phyloP scores from a whole-genome alignment of 2,113 vertebrate genomes.

The Hyla sarda region DNA sequence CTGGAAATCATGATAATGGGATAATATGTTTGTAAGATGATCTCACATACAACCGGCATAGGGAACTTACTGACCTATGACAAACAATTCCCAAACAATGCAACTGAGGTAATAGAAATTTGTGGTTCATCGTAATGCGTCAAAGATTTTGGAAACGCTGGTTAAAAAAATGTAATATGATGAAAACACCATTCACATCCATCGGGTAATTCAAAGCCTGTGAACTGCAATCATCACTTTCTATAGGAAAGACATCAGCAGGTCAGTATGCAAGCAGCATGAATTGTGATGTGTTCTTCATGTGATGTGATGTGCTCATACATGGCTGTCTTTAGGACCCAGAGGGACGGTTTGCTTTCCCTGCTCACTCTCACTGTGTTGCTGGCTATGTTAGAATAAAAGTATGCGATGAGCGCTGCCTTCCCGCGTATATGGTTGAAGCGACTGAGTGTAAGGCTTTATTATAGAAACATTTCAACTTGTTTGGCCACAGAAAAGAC shows the following conservation, averaged over 20 bases:
- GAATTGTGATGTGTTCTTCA: neutral
- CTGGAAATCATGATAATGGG: no score
- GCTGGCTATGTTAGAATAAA: conserved; percentile 53
- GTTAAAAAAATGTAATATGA: neutral
- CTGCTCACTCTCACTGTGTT: conserved; percentile 33
- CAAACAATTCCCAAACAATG: no score
- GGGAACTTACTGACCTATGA: no score
- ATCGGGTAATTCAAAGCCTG: neutral
- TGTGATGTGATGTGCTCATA: neutral
- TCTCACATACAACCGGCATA: no score
- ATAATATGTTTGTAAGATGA: no score
- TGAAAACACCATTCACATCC: neutral
- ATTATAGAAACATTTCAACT: conserved; percentile 4
- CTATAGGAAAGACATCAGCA: neutral
- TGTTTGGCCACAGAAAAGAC: neutral
- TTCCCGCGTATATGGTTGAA: conserved; percentile 40
- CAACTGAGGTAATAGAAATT: neutral
- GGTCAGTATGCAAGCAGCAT: neutral
- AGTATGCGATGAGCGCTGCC: conserved; percentile 47
- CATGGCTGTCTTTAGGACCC: conserved; percentile 50
- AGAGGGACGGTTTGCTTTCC: conserved; percentile 26
- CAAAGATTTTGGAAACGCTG: neutral
- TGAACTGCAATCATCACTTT: neutral
- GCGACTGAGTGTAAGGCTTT: conserved; percentile 31
- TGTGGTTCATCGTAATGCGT: neutral